phyloP scores from a whole-genome alignment of 2,113 vertebrate genomes.

The Cynoglossus semilaevis region DNA sequence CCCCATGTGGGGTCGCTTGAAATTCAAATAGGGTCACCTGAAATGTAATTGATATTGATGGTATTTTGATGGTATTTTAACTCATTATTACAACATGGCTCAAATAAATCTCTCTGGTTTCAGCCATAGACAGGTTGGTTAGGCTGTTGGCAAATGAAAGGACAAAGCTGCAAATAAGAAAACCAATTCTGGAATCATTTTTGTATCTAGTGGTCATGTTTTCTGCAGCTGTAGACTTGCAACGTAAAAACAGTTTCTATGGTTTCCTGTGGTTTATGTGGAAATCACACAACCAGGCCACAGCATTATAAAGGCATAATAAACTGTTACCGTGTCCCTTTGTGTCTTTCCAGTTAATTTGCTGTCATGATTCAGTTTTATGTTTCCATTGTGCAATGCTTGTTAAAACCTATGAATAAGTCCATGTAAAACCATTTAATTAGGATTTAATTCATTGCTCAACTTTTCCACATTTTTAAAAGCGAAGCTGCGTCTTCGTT shows the following conservation, averaged over 20 bases:
- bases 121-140: no score
- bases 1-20: no score
- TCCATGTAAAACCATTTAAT: slow-evolving; percentile 34
- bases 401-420: slow-evolving; percentile 19
- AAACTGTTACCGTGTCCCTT: neutral
- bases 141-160: no score
- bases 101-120: no score
- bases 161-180: no score
- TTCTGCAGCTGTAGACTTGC: no score
- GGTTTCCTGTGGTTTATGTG: neutral
- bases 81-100: no score
- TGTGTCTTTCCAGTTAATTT: slow-evolving; percentile 13
- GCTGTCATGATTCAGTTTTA: slow-evolving; percentile 15
- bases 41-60: no score
- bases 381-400: slow-evolving; percentile 18
- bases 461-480: slow-evolving; percentile 25
- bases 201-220: no score
- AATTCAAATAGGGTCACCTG: no score
- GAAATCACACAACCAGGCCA: neutral
- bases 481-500: neutral
- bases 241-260: neutral
- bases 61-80: no score
- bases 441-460: slow-evolving; percentile 25
- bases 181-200: no score
- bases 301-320: neutral